Conservation (phyloP, 2,888 invertebrate genomes). For the Xiphydria camelus region DNA sequence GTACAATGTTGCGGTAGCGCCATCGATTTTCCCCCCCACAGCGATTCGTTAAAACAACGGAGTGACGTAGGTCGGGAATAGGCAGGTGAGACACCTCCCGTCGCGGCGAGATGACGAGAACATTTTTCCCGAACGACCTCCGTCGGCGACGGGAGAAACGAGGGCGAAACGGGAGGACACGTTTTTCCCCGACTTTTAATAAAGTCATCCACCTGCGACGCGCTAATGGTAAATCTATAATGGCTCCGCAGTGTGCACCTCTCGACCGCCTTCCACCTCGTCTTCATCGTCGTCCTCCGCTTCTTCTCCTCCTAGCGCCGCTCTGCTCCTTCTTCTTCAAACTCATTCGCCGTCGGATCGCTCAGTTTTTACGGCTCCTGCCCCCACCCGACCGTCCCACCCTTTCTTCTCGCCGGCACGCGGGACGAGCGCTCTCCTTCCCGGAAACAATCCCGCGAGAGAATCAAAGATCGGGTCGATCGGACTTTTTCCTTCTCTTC, state of each 20-base stretch:
- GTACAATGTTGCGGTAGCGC: no score
- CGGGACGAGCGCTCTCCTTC: neutral
- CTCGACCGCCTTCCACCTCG: neutral
- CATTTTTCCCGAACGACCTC: no score
- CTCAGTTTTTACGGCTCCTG: constrained; percentile 7
- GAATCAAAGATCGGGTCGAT: constrained; percentile 27
- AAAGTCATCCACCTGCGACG: constrained; percentile 17
- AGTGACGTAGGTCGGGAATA: no score
- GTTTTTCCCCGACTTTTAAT: constrained; percentile 9
- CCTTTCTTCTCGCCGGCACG: constrained; percentile 9
- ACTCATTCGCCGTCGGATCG: constrained; percentile 8
- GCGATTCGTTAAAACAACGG: no score
- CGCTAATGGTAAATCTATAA: constrained; percentile 19
- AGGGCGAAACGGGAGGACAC: neutral
- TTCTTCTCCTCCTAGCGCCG: constrained; percentile 1
- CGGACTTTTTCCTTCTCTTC: constrained; percentile 21
- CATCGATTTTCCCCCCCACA: no score
- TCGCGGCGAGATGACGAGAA: no score
- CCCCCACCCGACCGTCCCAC: constrained; percentile 9
- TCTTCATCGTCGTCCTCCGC: constrained; percentile 1
- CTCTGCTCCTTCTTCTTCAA: constrained; percentile 3
- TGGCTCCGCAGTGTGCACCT: constrained; percentile 8
- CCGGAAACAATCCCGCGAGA: constrained; percentile 27
- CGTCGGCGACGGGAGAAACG: neutral
- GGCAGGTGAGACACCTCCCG: no score